Evolutionary conservation across 2,113 vertebrate species (phyloP).

Genomic region (Dendropsophus ebraccatus): DNA sequence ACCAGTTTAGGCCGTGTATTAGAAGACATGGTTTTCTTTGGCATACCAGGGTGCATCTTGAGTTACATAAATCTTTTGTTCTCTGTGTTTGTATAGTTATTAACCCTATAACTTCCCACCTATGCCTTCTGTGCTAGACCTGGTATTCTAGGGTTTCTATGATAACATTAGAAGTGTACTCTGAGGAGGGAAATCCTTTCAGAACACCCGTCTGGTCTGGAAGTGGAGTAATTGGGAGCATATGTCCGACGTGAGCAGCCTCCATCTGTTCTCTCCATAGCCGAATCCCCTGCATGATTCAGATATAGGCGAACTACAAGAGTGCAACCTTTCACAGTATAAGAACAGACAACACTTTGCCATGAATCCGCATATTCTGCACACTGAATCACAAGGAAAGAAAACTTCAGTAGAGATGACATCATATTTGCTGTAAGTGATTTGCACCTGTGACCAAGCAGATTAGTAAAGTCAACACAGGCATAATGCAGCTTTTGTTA

Average conservation of each 20-base stretch:
- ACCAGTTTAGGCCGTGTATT: too few species aligned
- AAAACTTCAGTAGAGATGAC: slow-evolving; percentile 6
- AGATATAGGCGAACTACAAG: not conserved
- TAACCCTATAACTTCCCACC: not conserved
- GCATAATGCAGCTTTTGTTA: slow-evolving; percentile 50
- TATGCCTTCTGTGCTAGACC: not conserved
- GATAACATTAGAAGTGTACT: slow-evolving; percentile 30
- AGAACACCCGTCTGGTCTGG: slow-evolving; percentile 16
- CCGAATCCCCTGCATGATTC: not conserved
- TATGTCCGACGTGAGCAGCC: not conserved
- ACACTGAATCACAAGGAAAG: not conserved
- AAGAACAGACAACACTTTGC: not conserved
- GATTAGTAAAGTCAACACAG: slow-evolving; percentile 46
- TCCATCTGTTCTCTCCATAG: not conserved
- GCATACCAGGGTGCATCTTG: not conserved
- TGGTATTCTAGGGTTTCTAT: slow-evolving; percentile 29
- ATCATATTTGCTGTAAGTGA: slow-evolving; percentile 20
- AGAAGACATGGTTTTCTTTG: not conserved
- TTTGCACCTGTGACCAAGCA: slow-evolving; percentile 52
- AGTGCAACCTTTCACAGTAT: not conserved
- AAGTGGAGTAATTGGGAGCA: slow-evolving; percentile 41
- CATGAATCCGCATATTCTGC: not conserved
- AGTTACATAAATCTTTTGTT: not conserved
- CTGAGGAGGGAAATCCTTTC: not conserved
- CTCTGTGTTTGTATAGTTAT: not conserved